Base-by-base conservation (phyloP, 1,140 invertebrate genomes). In the Ceratitis capitata region DNA sequence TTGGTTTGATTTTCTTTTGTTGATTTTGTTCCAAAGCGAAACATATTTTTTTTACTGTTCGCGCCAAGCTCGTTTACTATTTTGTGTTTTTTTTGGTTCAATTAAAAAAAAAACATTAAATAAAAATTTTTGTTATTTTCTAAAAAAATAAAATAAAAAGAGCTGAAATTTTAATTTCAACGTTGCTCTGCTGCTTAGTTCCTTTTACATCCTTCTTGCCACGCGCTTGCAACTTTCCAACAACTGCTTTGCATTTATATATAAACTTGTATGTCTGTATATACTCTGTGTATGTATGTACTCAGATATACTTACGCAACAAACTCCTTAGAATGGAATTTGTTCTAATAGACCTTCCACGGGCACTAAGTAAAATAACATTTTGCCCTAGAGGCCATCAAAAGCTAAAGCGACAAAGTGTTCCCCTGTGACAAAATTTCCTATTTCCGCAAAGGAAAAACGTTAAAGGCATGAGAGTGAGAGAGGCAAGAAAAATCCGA, bases 381-480 rank as follows among this genome's bases (percentile, higher is more conserved):
- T 32, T 29, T 69, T 69, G 32, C 61, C 32, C 61, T 12, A 29
- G 61, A 69, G 61, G 32, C 61, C 61, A 32, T 35, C 61, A 69
- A n/a, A n/a, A 69, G 32, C 32, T 69, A 69, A 47, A 69, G 61
- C 61, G 16, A 19, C 61, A 69, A 88, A 87, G 88, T 88, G 88
- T 87, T 90, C 61, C 61, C 88, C 89, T 88, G 88, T 90, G 89
- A 90, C 89, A 90, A 90, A 90, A 90, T 90, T 88, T 90, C 89
- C 90, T 90, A 90, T 90, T 90, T 90, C 89, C 89, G 89, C 87
- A 88, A 87, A 90, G 89, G 89, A 90, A 90, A 90, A 89, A 32
- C 61, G 61, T 35, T n/a, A 69, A 35, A 19, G 61, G 32, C 61
- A 69, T 69, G 16, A 35, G 39, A 69, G 51, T 5, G 32, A n/a